Evolutionary conservation across 2,797 vertebrate species (phyloP).

Genomic region (Ara ararauna): DNA sequence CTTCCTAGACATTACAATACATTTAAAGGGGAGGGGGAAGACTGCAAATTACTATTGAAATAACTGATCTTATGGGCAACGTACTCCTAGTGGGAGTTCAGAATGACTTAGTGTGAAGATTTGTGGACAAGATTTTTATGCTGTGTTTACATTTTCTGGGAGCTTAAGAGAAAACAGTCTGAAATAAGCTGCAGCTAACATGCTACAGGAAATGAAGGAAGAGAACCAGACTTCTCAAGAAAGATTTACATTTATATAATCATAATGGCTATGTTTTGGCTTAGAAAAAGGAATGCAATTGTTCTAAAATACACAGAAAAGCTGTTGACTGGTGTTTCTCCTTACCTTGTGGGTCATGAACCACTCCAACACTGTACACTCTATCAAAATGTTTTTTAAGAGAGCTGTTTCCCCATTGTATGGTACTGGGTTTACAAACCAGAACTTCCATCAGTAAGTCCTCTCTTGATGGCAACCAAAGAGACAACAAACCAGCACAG

Average conservation of each 20-base stretch:
- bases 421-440: not conserved
- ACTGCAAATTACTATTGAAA: not conserved
- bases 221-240: conserved; percentile 25
- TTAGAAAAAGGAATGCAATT: conserved; percentile 38
- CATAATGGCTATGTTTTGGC: conserved; percentile 12
- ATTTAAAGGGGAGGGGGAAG: not conserved
- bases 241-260: conserved; percentile 25
- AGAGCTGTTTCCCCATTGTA: not conserved
- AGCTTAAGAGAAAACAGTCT: conserved; percentile 35
- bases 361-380: not conserved
- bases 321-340: not conserved
- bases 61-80: conserved; percentile 1
- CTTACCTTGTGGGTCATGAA: not conserved
- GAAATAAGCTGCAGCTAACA: conserved; percentile 31
- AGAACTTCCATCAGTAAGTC: not conserved
- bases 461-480: not conserved
- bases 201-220: conserved; percentile 55
- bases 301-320: conserved; percentile 29
- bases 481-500: not conserved
- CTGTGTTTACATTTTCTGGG: conserved; percentile 59
- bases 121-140: conserved; percentile 29
- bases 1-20: not conserved
- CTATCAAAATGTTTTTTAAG: not conserved
- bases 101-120: conserved; percentile 4
- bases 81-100: not conserved